Evolutionary conservation across 1,140 invertebrate species (phyloP), one percentile per base, ranked within the genome.

Genomic region (Holcopasites calliopsidis): DNA sequence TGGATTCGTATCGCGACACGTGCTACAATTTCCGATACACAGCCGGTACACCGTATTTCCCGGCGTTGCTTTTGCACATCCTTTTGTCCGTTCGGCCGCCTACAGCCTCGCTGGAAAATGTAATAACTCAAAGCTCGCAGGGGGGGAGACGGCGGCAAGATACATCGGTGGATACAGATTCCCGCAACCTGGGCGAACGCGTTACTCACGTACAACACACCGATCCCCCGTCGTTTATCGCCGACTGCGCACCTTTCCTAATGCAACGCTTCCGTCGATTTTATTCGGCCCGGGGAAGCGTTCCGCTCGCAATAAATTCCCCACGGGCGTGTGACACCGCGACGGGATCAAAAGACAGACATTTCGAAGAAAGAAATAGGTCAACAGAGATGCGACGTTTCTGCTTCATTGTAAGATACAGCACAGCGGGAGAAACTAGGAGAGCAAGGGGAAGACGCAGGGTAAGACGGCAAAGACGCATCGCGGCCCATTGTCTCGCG

Each of bases 71-170:
- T 38, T 66, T n/a, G 18, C 26, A 44, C 38, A 40, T 71, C 57
- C 54, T 71, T 60, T 61, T 61, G 57, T 74, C 31, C 62, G 71
- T 18, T 28, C 33, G 38, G 33, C 38, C 23, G 50, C 4, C 26
- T n/a, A 13, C 49, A n/a, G 28, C 21, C 60, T 28, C 42, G 38
- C 57, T 58, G 31, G 57, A 60, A 38, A 71, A 71, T 60, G 66
- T 52, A 71, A 71, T 76, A 76, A 76, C 74, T 76, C 57, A 42
- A 54, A 71, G 55, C 66, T 50, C 55, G n/a, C 66, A 55, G 73
- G 21, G 38, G 62, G 40, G 13, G n/a, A n/a, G 23, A 8, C n/a
- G 62, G 28, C 31, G 16, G 11, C 28, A 13, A 50, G 52, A 68
- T 58, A 75, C 69, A 72, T 21, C 44, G 35, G 8, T 23, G 50